A percentile compares a stretch with the other conserved stretches of the same genome.
phyloP scores from a whole-genome alignment of 2,888 invertebrate species.

The Orthosia cruda region DNA sequence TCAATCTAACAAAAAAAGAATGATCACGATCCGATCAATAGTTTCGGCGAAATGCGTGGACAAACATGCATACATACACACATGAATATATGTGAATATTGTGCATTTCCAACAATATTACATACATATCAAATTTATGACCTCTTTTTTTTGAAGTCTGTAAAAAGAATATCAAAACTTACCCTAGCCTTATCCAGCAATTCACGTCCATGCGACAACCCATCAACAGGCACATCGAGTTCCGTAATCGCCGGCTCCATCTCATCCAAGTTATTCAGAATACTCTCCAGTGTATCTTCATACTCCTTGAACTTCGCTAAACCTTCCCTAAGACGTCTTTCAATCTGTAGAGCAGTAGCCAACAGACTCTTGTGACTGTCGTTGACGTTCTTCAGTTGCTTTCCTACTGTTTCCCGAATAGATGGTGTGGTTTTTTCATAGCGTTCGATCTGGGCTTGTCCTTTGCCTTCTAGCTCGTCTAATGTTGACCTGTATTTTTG shows the following conservation, averaged over 20 bases:
- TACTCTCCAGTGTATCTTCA: conserved; percentile 97
- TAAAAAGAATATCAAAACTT: no score
- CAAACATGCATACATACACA: no score
- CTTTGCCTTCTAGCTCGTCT: conserved; percentile 96
- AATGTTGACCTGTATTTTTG: conserved; percentile 96
- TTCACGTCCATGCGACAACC: conserved; percentile 94
- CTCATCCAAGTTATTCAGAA: conserved; percentile 95
- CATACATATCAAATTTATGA: no score
- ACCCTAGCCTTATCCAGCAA: conserved; percentile 95
- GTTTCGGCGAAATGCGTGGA: no score
- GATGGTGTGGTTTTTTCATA: conserved; percentile 94
- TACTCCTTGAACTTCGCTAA: conserved; percentile 98
- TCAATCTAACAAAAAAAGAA: no score
- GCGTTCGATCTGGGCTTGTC: conserved; percentile 95
- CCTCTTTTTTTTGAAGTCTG: no score
- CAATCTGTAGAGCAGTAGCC: conserved; percentile 97
- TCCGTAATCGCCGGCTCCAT: conserved; percentile 96
- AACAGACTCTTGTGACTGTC: conserved; percentile 98
- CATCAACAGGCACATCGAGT: conserved; percentile 94
- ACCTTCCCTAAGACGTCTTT: conserved; percentile 96
- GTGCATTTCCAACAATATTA: no score
- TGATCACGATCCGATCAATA: no score
- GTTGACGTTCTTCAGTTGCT: conserved; percentile 97
- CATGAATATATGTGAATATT: no score
- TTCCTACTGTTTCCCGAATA: conserved; percentile 95